Evolutionary conservation across 2,888 invertebrate species (phyloP), one percentile per base, ranked within the genome.

Genomic region (Hetaerina titia): DNA sequence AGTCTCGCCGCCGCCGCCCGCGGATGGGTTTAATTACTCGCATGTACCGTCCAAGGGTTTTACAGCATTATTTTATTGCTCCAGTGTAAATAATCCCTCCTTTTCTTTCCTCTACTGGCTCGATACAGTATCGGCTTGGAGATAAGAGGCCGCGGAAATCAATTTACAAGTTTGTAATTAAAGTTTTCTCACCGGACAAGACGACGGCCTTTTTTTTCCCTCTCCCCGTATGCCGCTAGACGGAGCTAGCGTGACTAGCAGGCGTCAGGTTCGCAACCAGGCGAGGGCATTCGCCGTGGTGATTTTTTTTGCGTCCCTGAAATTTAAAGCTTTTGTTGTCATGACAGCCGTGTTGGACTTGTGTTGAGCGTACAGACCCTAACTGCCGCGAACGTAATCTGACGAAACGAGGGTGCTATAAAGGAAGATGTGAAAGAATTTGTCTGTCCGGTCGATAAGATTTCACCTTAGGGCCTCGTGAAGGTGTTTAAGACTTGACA

Each of bases 121-220:
- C 19, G 90, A 60, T 63, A 64, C 31, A 19, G 69, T 69, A 74
- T 92, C 56, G 69, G 69, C 31, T 45, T 19, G 5, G 57, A 92
- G 92, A 92, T 92, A 74, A 92, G 69, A 13, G 74, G 74, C 25
- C 19, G 69, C 11, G 69, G 69, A 92, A 92, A 92, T 92, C 69
- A 69, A 92, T 92, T 92, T 74, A 92, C 92, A 92, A 92, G 92
- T 92, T 92, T 92, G 64, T 92, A 92, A 92, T 69, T 92, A 92
- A 92, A 74, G 22, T 92, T 92, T 92, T 22, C 69, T 69, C 74
- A 22, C 64, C 74, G 64, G 69, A 92, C 74, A n/a, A 64, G 90
- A 11, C 13, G 45, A 45, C 13, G 89, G 8, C 58, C 1, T 69
- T 31, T 81, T 81, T 81, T 74, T 81, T 81, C 19, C 69, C n/a